Conservation (phyloP, 2,888 invertebrate genomes). For the Steromphala cineraria region DNA sequence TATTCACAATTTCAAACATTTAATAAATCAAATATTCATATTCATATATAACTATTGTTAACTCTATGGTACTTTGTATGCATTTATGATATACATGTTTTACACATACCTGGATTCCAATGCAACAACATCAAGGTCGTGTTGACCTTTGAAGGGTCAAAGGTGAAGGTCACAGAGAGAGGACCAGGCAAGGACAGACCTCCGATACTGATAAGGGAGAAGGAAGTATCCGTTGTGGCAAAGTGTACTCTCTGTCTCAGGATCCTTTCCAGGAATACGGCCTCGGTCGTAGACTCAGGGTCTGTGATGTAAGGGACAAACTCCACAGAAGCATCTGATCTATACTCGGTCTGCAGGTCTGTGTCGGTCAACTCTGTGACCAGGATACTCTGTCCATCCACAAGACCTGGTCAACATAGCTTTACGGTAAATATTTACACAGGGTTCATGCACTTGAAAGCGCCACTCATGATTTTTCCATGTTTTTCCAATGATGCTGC, state of each 20-base stretch:
- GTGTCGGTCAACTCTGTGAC: constrained; percentile 36
- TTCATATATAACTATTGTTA: no score
- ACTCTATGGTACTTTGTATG: no score
- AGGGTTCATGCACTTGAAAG: no score
- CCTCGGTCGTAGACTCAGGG: constrained; percentile 37
- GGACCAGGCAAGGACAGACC: constrained; percentile 33
- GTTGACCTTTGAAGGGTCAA: constrained; percentile 18
- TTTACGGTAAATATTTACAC: no score
- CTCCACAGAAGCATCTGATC: constrained; percentile 49
- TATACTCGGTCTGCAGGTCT: constrained; percentile 41
- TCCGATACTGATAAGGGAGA: constrained; percentile 32
- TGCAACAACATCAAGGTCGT: constrained; percentile 25
- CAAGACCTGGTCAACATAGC: constrained; percentile 37
- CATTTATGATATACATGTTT: no score
- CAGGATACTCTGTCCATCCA: constrained; percentile 45
- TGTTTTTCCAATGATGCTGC: no score
- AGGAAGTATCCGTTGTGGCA: constrained; percentile 10
- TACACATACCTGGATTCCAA: constrained; percentile 31
- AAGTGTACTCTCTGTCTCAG: constrained; percentile 41
- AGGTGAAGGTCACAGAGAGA: constrained; percentile 23
- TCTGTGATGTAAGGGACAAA: constrained; percentile 53
- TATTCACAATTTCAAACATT: no score
- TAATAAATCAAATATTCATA: not conserved
- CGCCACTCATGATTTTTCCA: no score
- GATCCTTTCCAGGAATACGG: constrained; percentile 43